A percentile compares a stretch with the other conserved stretches of the same genome.
Evolutionary conservation across 2,888 invertebrate genomes (phyloP).

Genomic region (Spisula subtruncata): DNA sequence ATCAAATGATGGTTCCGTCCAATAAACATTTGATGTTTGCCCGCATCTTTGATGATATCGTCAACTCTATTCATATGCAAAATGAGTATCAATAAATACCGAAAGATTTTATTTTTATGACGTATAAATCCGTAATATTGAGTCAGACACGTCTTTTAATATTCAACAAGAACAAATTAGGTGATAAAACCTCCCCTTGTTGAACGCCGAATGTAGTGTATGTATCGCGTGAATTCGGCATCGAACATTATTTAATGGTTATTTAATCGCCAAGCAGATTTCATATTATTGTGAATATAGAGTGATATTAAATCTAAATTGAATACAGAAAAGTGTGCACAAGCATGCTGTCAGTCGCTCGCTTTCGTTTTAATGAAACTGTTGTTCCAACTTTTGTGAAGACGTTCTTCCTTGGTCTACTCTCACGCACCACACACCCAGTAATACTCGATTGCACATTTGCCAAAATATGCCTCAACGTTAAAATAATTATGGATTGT

Average conservation of each 20-base stretch:
- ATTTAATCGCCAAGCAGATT: conserved; percentile 21
- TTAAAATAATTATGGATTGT: not conserved
- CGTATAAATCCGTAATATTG: conserved; percentile 52
- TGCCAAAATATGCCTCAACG: not conserved
- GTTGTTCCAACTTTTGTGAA: not conserved
- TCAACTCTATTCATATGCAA: not conserved
- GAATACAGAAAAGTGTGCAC: not conserved
- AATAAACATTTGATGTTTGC: not conserved
- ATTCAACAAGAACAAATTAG: conserved; percentile 36
- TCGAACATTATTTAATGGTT: conserved; percentile 48
- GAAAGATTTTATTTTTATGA: conserved; percentile 34
- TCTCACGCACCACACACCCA: not conserved
- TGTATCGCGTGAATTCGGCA: conserved; percentile 29
- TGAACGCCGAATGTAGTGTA: conserved; percentile 34
- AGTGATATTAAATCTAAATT: conserved; percentile 25
- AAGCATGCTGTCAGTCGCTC: not conserved
- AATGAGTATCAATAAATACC: not conserved
- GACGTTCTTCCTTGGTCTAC: not conserved
- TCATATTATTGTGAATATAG: conserved; percentile 26
- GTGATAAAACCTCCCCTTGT: conserved; percentile 45
- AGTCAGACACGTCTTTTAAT: conserved; percentile 45
- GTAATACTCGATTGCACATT: not conserved
- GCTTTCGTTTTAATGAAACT: not conserved
- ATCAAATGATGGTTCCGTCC: not conserved
- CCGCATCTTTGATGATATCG: not conserved